Percentiles rank a stretch among this genome's conserved stretches.
These are phyloP conservation scores for Oryzias sinensis DNA, from an alignment of 2,797 vertebrate genomes.

Conservation along the genomic window DNA sequence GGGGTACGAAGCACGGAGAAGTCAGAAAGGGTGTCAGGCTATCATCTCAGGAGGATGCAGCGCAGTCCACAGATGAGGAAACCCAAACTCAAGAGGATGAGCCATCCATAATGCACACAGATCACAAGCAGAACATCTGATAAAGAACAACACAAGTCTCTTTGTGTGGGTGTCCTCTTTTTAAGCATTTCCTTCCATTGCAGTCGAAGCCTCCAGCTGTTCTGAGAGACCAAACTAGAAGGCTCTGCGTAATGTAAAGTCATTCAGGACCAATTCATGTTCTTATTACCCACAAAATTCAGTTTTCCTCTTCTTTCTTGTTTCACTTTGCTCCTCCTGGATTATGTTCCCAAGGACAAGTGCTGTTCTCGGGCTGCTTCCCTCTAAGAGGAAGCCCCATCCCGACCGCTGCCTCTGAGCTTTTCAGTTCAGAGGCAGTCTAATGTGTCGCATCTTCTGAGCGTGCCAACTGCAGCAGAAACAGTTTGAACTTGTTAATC, in stretches of 20 bases:
- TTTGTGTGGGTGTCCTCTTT: conserved; percentile 22
- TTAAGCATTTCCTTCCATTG: conserved; percentile 46
- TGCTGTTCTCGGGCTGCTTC: conserved; percentile 57
- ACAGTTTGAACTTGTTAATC: conserved; percentile 46
- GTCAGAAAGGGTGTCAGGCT: conserved; percentile 48
- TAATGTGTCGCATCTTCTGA: conserved; percentile 52
- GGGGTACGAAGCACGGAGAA: conserved; percentile 36
- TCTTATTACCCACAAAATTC: conserved; percentile 47
- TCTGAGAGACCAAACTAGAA: conserved; percentile 31
- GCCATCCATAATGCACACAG: conserved; percentile 46
- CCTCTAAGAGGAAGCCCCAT: conserved; percentile 53
- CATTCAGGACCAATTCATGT: conserved; percentile 40
- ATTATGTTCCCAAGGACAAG: conserved; percentile 55
- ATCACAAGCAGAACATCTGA: conserved; percentile 35
- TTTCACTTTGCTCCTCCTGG: conserved; percentile 25
- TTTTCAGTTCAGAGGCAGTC: conserved; percentile 65
- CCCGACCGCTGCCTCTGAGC: conserved; percentile 57
- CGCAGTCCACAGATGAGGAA: conserved; percentile 50
- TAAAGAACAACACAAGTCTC: conserved; percentile 40
- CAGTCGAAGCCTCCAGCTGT: conserved; percentile 40
- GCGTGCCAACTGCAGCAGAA: conserved; percentile 43
- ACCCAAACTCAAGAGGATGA: conserved; percentile 49
- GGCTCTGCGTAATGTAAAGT: conserved; percentile 34
- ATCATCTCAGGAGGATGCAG: conserved; percentile 57
- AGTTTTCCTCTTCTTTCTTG: conserved; percentile 33